Percentiles rank a stretch among this genome's conserved stretches.
These are phyloP conservation scores for Sthenelais limicola DNA, from an alignment of 2,888 invertebrate genomes.

Conservation along the genomic window DNA sequence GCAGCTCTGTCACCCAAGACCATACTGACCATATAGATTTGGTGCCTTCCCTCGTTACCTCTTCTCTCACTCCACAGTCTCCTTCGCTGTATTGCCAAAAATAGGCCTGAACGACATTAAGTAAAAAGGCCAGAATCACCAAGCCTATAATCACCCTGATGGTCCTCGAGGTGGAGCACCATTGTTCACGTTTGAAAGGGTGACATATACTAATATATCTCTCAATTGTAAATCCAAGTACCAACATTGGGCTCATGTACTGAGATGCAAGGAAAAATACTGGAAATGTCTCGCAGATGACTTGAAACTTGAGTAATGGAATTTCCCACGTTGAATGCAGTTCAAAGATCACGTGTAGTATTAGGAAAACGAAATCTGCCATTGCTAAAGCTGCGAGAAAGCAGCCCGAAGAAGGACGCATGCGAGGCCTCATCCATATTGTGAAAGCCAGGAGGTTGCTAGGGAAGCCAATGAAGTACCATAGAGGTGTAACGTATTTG, in stretches of 20 bases:
- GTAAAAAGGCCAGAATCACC: conserved; percentile 56
- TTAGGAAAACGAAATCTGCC: conserved; percentile 67
- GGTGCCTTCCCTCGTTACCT: conserved; percentile 55
- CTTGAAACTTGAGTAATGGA: conserved; percentile 57
- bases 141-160: conserved; percentile 62
- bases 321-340: conserved; percentile 64
- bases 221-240: conserved; percentile 71
- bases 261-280: conserved; percentile 67
- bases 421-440: conserved; percentile 69
- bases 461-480: conserved; percentile 69
- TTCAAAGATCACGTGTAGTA: conserved; percentile 65
- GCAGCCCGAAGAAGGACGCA: conserved; percentile 71
- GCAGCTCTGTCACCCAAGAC: conserved; percentile 67
- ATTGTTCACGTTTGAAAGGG: conserved; percentile 68
- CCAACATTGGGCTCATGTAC: conserved; percentile 68
- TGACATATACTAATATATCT: conserved; percentile 71
- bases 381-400: conserved; percentile 70
- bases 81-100: conserved; percentile 62
- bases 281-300: conserved; percentile 67
- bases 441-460: conserved; percentile 69
- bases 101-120: conserved; percentile 67
- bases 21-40: conserved; percentile 65
- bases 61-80: conserved; percentile 57
- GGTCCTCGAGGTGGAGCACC: conserved; percentile 65
- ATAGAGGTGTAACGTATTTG: conserved; percentile 64